A percentile compares a stretch with the other conserved stretches of the same genome.
Evolutionary conservation across 1,140 invertebrate species (phyloP).

Genomic region (Hypothenemus hampei): DNA sequence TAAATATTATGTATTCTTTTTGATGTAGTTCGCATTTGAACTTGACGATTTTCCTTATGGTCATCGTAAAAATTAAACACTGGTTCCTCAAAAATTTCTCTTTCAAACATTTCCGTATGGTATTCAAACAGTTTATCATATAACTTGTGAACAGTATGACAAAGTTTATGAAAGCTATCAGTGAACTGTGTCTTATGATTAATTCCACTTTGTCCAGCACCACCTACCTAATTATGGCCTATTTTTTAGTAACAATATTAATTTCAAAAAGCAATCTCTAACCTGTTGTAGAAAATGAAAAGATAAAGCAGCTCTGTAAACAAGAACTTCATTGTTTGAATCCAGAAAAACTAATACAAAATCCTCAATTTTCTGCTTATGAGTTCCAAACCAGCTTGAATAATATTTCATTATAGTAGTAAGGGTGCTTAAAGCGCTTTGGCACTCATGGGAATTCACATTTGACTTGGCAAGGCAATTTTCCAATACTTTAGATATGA

Average conservation of each 20-base stretch:
- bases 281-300: too few species aligned
- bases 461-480: too few species aligned
- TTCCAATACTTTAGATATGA: too few species aligned
- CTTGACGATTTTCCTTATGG: not conserved
- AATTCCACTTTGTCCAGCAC: constrained; percentile 26
- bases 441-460: too few species aligned
- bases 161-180: constrained; percentile 26
- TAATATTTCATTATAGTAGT: too few species aligned
- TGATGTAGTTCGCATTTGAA: constrained; percentile 8
- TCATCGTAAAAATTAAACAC: constrained; percentile 24
- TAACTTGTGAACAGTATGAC: constrained; percentile 26
- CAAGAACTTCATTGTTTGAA: too few species aligned
- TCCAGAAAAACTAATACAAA: too few species aligned
- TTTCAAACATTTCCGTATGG: constrained; percentile 23
- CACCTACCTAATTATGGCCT: constrained; percentile 20
- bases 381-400: too few species aligned
- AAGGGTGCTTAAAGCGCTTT: too few species aligned
- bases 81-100: constrained; percentile 8
- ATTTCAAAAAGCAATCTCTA: not conserved
- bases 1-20: constrained; percentile 28
- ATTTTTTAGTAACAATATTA: not conserved
- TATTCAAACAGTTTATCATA: constrained; percentile 29
- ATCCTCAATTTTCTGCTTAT: too few species aligned
- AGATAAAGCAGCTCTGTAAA: too few species aligned
- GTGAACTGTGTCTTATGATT: constrained; percentile 30